Evolutionary conservation across 2,797 vertebrate species (phyloP).

Genomic region (Mus minutoides): DNA sequence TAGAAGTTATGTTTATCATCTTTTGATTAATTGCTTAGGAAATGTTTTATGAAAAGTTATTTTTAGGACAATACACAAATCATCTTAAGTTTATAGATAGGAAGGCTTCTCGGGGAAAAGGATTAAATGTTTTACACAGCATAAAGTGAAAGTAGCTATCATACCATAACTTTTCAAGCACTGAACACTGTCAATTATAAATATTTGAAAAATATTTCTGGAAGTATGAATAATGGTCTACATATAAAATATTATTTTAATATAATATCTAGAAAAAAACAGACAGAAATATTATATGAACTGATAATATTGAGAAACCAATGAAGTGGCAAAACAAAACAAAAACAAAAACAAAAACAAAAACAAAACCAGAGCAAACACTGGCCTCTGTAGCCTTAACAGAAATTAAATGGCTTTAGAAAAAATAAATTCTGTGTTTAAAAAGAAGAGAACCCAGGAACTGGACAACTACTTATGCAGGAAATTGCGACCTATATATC

Average conservation of each 20-base stretch:
- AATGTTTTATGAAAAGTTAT: conserved; percentile 35
- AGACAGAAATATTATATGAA: neutral
- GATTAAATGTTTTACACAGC: neutral
- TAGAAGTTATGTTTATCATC: neutral
- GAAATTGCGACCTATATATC: neutral
- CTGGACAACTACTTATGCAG: neutral
- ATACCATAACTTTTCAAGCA: neutral
- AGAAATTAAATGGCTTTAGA: neutral
- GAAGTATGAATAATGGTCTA: neutral
- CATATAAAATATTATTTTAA: neutral
- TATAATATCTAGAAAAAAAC: neutral
- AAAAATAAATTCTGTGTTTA: neutral
- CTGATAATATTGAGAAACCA: neutral
- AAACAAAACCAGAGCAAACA: neutral
- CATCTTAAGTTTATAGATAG: conserved; percentile 18
- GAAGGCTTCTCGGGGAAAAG: neutral
- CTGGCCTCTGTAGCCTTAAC: neutral
- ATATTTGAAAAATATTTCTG: neutral
- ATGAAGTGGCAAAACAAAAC: neutral
- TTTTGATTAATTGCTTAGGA: neutral
- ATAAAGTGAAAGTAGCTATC: neutral
- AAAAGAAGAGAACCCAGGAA: neutral
- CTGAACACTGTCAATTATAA: neutral
- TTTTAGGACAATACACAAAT: conserved; percentile 37
- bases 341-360: neutral